phyloP scores from a whole-genome alignment of 2,113 vertebrate genomes.

The Felis catus region F.catus_Fca126_mat1.0 CM031421.1:52089501-52090000 shows the following conservation, averaged over 20 bases:
- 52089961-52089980: conserved; percentile 9
- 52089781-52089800: neutral
- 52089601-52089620: too few relatives aligned
- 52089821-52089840: neutral
- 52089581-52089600: too few relatives aligned
- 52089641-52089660: too few relatives aligned
- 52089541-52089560: too few relatives aligned
- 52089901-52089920: neutral
- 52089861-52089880: neutral
- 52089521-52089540: too few relatives aligned
- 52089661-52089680: neutral
- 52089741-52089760: neutral
- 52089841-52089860: neutral
- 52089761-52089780: neutral
- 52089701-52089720: neutral
- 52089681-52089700: neutral
- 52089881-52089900: neutral
- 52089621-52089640: too few relatives aligned
- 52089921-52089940: neutral
- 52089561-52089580: too few relatives aligned
- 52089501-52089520: too few relatives aligned
- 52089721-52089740: neutral
- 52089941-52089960: neutral
- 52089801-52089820: neutral
- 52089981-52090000: neutral